Conservation (phyloP, 2,888 invertebrate species). For the Leptinotarsa haldemani region DNA sequence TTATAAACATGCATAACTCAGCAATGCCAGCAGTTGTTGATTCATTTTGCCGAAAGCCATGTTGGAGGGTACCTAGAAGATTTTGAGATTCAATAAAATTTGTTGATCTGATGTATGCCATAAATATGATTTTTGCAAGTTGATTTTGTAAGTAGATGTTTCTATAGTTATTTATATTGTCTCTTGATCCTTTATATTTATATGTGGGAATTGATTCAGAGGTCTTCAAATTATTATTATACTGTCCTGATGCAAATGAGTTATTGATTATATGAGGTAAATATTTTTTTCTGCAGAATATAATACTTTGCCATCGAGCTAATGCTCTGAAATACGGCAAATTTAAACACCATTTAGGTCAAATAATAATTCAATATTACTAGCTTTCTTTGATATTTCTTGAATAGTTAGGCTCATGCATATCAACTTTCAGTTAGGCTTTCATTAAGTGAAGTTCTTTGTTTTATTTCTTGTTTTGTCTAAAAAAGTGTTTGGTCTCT, state of each 20-base stretch:
- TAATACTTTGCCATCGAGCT: not conserved
- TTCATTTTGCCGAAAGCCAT: slow-evolving; percentile 21
- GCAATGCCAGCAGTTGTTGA: slow-evolving; percentile 19
- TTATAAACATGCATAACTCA: not conserved
- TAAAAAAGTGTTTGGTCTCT: too few species aligned
- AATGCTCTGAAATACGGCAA: too few species aligned
- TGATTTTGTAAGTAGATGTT: too few species aligned
- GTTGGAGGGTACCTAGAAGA: slow-evolving; percentile 11
- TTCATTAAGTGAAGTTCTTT: too few species aligned
- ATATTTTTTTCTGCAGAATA: not conserved
- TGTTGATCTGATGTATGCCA: slow-evolving; percentile 16
- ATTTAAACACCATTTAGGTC: too few species aligned
- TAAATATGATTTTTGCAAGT: slow-evolving; percentile 20
- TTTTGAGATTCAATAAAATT: slow-evolving; percentile 17
- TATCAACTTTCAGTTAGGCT: too few species aligned
- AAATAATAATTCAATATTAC: too few species aligned
- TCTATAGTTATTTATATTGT: not conserved
- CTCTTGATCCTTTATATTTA: slow-evolving; percentile 1
- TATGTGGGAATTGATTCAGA: slow-evolving; percentile 16
- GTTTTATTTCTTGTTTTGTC: too few species aligned
- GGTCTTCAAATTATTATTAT: not conserved
- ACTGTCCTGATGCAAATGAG: slow-evolving; percentile 20
- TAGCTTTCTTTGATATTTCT: too few species aligned
- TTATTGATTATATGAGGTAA: not conserved
- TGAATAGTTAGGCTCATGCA: too few species aligned